These are phyloP conservation scores for Fratercula arctica DNA, from an alignment of 2,797 vertebrate species.

Conservation along the genomic window DNA sequence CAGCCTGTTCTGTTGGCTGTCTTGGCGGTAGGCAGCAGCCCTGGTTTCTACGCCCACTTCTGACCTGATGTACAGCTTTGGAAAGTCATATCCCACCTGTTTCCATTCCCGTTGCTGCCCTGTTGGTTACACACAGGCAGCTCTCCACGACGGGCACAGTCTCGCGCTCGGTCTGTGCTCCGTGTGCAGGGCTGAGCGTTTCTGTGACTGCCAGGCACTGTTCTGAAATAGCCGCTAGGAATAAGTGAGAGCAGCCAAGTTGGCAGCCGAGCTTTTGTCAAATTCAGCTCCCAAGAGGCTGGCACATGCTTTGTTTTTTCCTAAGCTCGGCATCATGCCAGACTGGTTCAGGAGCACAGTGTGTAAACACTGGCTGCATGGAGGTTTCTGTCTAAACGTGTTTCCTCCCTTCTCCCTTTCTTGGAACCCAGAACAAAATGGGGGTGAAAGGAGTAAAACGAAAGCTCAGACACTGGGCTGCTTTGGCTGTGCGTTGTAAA, in stretches of 20 bases:
- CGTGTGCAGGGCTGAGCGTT: fast-evolving
- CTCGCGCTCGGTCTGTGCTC: background rate
- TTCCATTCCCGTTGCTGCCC: fast-evolving
- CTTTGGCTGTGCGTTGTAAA: fast-evolving
- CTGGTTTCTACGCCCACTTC: background rate
- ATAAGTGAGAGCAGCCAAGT: background rate
- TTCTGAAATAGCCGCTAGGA: background rate
- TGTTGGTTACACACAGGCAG: fast-evolving
- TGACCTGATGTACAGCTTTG: background rate
- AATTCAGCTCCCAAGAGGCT: background rate
- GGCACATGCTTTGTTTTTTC: background rate
- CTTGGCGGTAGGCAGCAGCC: background rate
- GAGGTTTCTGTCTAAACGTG: background rate
- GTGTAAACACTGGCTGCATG: background rate
- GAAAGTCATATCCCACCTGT: fast-evolving
- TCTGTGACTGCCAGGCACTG: background rate
- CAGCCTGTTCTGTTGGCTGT: background rate
- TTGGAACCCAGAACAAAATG: background rate
- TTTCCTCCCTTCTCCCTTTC: background rate
- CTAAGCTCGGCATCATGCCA: fast-evolving
- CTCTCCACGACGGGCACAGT: fast-evolving
- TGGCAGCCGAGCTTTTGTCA: background rate
- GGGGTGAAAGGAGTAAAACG: background rate
- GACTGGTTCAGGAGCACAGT: background rate
- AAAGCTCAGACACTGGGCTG: background rate